Evolutionary conservation across 2,113 vertebrate species (phyloP), one percentile per base, ranked within the genome.

Genomic region (Macquaria ambigua): DNA sequence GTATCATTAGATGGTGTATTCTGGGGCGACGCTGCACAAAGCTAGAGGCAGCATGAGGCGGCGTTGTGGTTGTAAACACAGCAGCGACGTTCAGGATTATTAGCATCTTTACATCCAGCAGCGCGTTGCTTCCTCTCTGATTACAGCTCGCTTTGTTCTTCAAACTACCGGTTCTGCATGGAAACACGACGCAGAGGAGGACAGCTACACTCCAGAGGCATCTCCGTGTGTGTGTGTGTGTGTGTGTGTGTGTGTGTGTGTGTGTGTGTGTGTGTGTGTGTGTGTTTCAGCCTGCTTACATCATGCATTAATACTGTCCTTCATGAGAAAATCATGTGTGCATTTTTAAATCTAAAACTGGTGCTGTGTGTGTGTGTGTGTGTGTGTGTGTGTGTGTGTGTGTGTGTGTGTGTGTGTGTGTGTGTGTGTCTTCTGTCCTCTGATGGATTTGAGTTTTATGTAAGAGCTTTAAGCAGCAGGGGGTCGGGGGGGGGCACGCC

Each of bases 211-310:
- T 0, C 3, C 18, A 3, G 7, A 39, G 62, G 48, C 23, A 15
- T 37, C 25, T 71, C 31, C 3, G 73, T 76, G 73, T 75, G 72
- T 82, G 48, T 66, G 61, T 43, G 50, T 67, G 75, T 64, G 69
- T 76, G 67, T 72, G 55, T 89, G 73, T 76, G 73, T 75, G 72
- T 82, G 48, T 66, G 61, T 43, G 50, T 67, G 75, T 64, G 69
- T 76, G 67, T 72, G 55, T 89, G 73, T 76, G 73, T 75, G 72
- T 82, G 48, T 66, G 61, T 43, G 50, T 67, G 75, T 64, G 69
- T 76, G 67, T 72, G 55, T 89, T 86, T 77, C 81, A 70, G 81
- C 62, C 25, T 31, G 67, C 81, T 86, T 86, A 66, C 63, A 83
- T 86, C 84, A 84, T 52, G 31, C 67, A 1, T 21, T 50, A 28